Conservation (phyloP, 2,888 invertebrate genomes). For the Pseudoips prasinana region DNA sequence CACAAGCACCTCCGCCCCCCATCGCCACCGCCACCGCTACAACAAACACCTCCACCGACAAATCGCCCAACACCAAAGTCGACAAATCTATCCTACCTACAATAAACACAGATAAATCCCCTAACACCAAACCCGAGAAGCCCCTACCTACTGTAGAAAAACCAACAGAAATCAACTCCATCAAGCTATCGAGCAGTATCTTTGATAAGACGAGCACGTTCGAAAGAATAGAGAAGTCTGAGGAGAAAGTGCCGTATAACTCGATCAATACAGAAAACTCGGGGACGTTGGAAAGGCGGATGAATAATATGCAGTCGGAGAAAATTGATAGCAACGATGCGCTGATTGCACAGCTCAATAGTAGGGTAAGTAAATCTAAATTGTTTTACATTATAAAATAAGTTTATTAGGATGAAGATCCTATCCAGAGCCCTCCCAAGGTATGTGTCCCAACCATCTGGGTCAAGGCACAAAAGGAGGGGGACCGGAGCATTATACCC, state of each 20-base stretch:
- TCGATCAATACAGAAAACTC: conserved; percentile 27
- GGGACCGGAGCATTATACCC: no score
- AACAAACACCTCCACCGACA: conserved; percentile 24
- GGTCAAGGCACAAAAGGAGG: no score
- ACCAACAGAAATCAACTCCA: conserved; percentile 33
- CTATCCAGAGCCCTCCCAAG: no score
- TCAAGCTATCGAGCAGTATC: conserved; percentile 19
- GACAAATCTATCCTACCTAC: conserved; percentile 32
- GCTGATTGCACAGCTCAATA: conserved; percentile 71
- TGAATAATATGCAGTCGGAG: conserved; percentile 40
- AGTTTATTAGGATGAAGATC: no score
- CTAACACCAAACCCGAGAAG: conserved; percentile 31
- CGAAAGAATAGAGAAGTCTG: conserved; percentile 46
- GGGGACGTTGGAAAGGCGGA: conserved; percentile 58
- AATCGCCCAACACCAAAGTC: conserved; percentile 33
- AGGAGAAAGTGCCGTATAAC: conserved; percentile 33
- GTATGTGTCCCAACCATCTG: no score
- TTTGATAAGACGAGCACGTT: conserved; percentile 42
- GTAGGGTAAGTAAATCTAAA: conserved; percentile 65
- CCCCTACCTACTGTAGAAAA: conserved; percentile 30
- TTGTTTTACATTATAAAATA: no score
- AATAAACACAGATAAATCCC: conserved; percentile 34
- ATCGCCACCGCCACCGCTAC: not conserved
- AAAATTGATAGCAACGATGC: conserved; percentile 54
- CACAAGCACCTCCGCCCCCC: conserved; percentile 49